Percentiles rank a stretch among this genome's conserved stretches.
Evolutionary conservation across 2,888 invertebrate genomes (phyloP).

Genomic region (Scelioninae gen. 1): DNA sequence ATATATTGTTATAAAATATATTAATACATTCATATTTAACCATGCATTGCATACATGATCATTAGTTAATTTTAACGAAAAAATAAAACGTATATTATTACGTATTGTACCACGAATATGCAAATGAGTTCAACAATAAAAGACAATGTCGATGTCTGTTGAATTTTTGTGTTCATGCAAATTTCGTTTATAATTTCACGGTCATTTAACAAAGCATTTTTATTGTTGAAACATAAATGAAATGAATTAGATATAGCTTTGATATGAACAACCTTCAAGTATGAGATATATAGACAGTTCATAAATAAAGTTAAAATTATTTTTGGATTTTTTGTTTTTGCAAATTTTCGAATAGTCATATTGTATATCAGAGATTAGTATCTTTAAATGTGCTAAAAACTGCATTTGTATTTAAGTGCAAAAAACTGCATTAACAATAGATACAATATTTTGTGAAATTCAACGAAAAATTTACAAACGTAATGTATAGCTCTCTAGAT

Average conservation of each 20-base stretch:
- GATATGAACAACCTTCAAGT: slow-evolving; percentile 20
- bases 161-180: slow-evolving; percentile 57
- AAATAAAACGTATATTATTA: slow-evolving; percentile 25
- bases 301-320: background rate
- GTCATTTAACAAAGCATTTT: slow-evolving; percentile 52
- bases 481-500: slow-evolving; percentile 14
- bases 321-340: background rate
- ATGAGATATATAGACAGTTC: background rate
- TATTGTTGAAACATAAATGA: slow-evolving; percentile 31
- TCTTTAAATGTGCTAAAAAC: too few relatives aligned
- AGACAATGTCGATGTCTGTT: slow-evolving; percentile 44
- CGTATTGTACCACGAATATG: slow-evolving; percentile 24
- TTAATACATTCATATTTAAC: slow-evolving; percentile 22
- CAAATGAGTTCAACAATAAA: slow-evolving; percentile 47
- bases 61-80: slow-evolving; percentile 30
- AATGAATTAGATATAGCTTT: slow-evolving; percentile 31
- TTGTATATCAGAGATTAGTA: too few relatives aligned
- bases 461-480: background rate
- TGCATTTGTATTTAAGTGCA: too few relatives aligned
- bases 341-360: background rate
- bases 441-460: background rate
- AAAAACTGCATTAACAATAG: background rate
- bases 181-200: slow-evolving; percentile 54
- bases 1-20: slow-evolving; percentile 32
- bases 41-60: slow-evolving; percentile 11